Conservation (phyloP, 2,888 invertebrate genomes). For the Acrocyrtus sp. region DNA sequence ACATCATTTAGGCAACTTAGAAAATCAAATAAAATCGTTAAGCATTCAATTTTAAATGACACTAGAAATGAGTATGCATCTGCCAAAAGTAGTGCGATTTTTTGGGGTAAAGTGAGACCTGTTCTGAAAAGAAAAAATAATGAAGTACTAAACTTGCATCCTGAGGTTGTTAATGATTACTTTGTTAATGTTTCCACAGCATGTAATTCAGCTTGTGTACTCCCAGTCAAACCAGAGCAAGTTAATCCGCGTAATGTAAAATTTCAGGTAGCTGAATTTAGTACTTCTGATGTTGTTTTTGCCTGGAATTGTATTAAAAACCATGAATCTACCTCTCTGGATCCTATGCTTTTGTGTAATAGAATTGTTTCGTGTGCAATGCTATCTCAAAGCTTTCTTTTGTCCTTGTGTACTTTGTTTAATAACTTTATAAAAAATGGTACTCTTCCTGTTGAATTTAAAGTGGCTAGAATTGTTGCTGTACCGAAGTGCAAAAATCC, state of each 20-base stretch:
- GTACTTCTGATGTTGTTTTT: background rate
- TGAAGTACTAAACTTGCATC: background rate
- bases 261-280: background rate
- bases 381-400: background rate
- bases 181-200: background rate
- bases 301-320: background rate
- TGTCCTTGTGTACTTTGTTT: background rate
- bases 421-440: constrained; percentile 1
- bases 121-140: too few species aligned
- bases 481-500: constrained; percentile 24
- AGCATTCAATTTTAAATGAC: background rate
- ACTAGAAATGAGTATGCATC: background rate
- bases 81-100: too few species aligned
- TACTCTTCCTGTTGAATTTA: constrained; percentile 3
- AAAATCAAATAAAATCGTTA: too few species aligned
- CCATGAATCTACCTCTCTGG: background rate
- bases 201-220: too few species aligned
- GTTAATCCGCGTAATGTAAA: background rate
- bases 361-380: background rate
- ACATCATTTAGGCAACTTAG: background rate
- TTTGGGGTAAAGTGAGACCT: too few species aligned
- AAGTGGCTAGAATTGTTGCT: constrained; percentile 8
- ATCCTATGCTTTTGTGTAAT: constrained; percentile 7
- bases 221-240: too few species aligned
- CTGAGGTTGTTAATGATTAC: background rate